Percentiles rank a stretch among this genome's conserved stretches.
Conservation (phyloP, 2,113 vertebrate species). For the Scomber japonicus region DNA sequence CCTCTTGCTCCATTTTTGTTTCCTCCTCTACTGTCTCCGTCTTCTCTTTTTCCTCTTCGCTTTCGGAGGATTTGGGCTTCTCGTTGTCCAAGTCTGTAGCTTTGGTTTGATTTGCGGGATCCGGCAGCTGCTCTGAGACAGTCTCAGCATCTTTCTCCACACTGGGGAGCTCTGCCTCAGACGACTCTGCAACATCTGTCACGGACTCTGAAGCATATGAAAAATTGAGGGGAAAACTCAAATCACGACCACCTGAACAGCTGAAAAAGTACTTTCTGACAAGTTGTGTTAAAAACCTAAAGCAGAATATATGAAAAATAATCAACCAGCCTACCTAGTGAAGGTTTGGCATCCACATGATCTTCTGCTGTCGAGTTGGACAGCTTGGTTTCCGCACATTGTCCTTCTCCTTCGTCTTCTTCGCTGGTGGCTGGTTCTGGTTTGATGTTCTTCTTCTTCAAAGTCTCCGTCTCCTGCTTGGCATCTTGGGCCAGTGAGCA, state of each 20-base stretch:
- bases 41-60: conserved; percentile 17
- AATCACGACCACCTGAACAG: too few relatives aligned
- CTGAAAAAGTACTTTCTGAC: too few relatives aligned
- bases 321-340: neutral
- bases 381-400: neutral
- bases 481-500: conserved; percentile 59
- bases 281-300: too few relatives aligned
- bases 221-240: too few relatives aligned
- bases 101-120: conserved; percentile 1
- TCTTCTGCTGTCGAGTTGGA: neutral
- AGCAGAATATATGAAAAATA: neutral
- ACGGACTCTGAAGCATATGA: neutral
- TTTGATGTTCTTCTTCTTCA: conserved; percentile 53
- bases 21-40: neutral
- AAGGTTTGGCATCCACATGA: conserved; percentile 14
- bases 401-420: conserved; percentile 33
- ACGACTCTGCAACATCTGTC: neutral
- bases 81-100: neutral
- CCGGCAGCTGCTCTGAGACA: conserved; percentile 21
- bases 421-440: conserved; percentile 44
- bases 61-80: neutral
- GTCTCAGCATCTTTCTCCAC: neutral
- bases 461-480: conserved; percentile 44
- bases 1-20: conserved; percentile 25
- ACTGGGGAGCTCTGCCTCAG: neutral